These are phyloP conservation scores for Autographa pulchrina DNA, from an alignment of 2,888 invertebrate species.

Conservation along the genomic window DNA sequence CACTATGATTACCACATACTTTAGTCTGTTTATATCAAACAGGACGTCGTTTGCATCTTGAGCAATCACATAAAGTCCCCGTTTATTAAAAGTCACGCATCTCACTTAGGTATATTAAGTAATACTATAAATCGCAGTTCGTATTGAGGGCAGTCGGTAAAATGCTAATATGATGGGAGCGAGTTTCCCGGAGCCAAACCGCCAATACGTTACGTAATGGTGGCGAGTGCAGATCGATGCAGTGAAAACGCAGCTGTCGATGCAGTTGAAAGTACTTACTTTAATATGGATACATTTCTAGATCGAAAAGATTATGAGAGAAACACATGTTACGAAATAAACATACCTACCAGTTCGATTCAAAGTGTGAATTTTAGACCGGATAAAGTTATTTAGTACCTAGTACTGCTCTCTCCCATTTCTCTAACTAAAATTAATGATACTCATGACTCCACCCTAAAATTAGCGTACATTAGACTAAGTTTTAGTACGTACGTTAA, in stretches of 20 bases:
- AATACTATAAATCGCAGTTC: conserved; percentile 48
- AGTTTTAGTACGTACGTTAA: background rate
- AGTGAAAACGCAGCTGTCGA: conserved; percentile 31
- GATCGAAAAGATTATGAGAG: background rate
- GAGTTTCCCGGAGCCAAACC: conserved; percentile 47
- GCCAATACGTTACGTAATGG: conserved; percentile 35
- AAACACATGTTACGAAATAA: background rate
- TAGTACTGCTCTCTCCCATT: background rate
- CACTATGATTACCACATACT: background rate
- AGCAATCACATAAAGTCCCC: conserved; percentile 28
- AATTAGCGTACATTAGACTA: conserved; percentile 14
- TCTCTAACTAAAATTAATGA: background rate
- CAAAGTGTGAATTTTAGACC: too few relatives aligned
- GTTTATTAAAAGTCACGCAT: conserved; percentile 38
- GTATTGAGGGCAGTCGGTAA: conserved; percentile 42
- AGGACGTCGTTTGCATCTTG: conserved; percentile 20
- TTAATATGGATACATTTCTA: background rate
- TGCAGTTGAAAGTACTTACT: background rate
- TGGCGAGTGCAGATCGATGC: conserved; percentile 28
- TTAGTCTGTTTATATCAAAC: background rate
- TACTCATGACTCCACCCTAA: background rate
- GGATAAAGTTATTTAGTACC: background rate
- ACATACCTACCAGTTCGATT: too few relatives aligned
- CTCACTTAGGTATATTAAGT: conserved; percentile 35
- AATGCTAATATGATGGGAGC: conserved; percentile 55